Base-by-base conservation (phyloP, 2,888 invertebrate species). In the Mayetiola destructor region DNA sequence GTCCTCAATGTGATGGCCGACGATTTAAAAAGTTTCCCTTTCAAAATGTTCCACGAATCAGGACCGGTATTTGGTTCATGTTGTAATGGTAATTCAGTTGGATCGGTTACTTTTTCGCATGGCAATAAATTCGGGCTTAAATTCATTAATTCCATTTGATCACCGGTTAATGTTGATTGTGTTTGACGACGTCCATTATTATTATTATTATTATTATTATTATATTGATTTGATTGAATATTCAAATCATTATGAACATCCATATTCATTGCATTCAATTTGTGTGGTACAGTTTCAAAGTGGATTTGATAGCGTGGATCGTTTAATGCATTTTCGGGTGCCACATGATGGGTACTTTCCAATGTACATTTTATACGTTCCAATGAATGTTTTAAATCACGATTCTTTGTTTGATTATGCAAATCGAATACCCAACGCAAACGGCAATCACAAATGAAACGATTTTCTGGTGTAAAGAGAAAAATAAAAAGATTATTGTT, bases 381-480 rank as follows among this genome's bases (percentile, higher is more conserved):
- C 56, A 88, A 74, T 32, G 81, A 79, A 63, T 79, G 78, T 63
- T 78, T 80, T 61, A 86, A 79, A 64, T 79, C 78, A 63, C 76
- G 75, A 68, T 84, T 85, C 69, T 80, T 80, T 61, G 88, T 88
- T 63, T 85, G 85, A 70, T 84, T 82, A 60, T 80, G 77, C 60
- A 89, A 73, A 52, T 76, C 76, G 72, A 84, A 83, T 73, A 88
- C 80, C 89, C 89, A 89, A 63, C 81, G 79, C 63, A 89, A 74
- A 62, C 85, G 81, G 70, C 88, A 88, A 76, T 88, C 87, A 73
- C 89, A 90, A 64, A 81, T 78, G 72, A 89, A 83, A 69, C 80
- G 81, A 75, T 89, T 90, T 65, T 84, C 89, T 90, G 82, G 56
- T n/a, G 27, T 20, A 6, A 32, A 32, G 12, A 18, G 9, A n/a